Conservation (phyloP, 2,888 invertebrate genomes). For the Meteorus cinctellus region DNA sequence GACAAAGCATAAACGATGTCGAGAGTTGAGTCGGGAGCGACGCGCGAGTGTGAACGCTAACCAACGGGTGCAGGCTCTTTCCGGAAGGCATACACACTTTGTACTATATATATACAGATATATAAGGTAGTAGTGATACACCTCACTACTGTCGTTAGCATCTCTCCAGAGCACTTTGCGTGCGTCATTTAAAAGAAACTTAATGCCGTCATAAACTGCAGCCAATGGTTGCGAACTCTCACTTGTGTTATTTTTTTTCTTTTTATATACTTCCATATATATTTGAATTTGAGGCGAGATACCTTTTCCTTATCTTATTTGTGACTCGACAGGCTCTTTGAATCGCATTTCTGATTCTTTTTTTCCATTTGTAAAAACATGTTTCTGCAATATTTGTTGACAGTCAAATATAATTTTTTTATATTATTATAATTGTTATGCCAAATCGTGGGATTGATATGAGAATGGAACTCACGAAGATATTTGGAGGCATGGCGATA, state of each 20-base stretch:
- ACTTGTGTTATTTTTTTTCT: constrained; percentile 17
- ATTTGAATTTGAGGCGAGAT: not conserved
- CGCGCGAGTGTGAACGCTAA: not conserved
- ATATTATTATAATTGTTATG: not conserved
- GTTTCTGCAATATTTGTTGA: not conserved
- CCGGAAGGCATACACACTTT: constrained; percentile 10
- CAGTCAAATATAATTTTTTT: not conserved
- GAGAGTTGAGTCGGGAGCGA: not conserved
- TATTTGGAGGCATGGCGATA: too few relatives aligned
- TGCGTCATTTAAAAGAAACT: constrained; percentile 65
- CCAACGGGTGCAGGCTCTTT: constrained; percentile 12
- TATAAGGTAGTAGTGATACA: constrained; percentile 19
- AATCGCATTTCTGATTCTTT: not conserved
- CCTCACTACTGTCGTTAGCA: constrained; percentile 45
- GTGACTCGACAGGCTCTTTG: not conserved
- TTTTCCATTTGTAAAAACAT: not conserved
- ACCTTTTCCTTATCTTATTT: constrained; percentile 6
- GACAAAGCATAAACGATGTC: not conserved
- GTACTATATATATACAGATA: not conserved
- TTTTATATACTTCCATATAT: not conserved
- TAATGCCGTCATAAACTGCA: constrained; percentile 65
- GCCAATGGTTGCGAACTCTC: constrained; percentile 21
- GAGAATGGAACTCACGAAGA: too few relatives aligned
- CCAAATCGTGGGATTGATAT: too few relatives aligned
- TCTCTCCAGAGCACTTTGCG: constrained; percentile 60